Percentiles rank a stretch among this genome's conserved stretches.
Conservation (phyloP, 2,797 vertebrate species). For the Melanotaenia pygmaea region DNA sequence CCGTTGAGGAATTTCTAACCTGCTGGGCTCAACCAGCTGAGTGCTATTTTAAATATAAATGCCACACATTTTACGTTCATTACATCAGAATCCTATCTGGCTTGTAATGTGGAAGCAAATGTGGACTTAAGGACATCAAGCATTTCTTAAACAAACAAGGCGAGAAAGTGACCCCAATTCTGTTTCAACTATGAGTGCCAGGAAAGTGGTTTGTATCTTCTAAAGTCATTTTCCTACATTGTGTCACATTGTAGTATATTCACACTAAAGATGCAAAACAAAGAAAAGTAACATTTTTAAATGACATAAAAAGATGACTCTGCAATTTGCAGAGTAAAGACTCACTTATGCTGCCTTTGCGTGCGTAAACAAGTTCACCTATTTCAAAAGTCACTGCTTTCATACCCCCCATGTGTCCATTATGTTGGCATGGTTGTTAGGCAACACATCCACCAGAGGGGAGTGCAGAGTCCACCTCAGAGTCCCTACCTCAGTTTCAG, state of each 20-base stretch:
- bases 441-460: too few relatives aligned
- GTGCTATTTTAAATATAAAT: slow-evolving; percentile 68
- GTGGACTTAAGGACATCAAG: slow-evolving; percentile 36
- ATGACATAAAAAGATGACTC: too few relatives aligned
- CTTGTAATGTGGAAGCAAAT: slow-evolving; percentile 44
- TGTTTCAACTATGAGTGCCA: slow-evolving; percentile 3
- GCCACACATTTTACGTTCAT: slow-evolving; percentile 33
- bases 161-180: slow-evolving; percentile 31
- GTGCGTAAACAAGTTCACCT: too few relatives aligned
- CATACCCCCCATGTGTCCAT: too few relatives aligned
- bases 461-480: too few relatives aligned
- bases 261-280: not conserved
- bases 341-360: not conserved
- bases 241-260: not conserved
- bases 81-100: slow-evolving; percentile 51
- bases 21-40: slow-evolving; percentile 51
- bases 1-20: slow-evolving; percentile 57
- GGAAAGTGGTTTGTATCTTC: not conserved
- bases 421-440: too few relatives aligned
- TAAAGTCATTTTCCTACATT: not conserved
- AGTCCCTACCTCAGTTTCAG: too few relatives aligned
- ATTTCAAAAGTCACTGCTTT: too few relatives aligned
- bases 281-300: too few relatives aligned
- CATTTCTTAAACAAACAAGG: slow-evolving; percentile 29
- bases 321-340: not conserved